Conservation (phyloP, 2,888 invertebrate species). For the Caenorhabditis imperialis region DNA sequence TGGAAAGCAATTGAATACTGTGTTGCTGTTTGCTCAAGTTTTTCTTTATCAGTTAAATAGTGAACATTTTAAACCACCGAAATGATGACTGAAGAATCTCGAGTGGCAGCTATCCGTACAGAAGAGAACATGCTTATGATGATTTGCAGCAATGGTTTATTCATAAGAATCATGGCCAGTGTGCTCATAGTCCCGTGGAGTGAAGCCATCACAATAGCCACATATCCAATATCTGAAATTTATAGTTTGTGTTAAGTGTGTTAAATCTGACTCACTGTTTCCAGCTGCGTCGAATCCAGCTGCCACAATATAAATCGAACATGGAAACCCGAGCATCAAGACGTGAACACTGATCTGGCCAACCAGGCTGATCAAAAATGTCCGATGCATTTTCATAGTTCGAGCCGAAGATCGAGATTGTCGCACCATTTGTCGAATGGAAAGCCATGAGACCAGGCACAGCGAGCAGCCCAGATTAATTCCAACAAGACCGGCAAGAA, state of each 20-base stretch:
- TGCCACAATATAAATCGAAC: constrained; percentile 21
- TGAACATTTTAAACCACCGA: too few relatives aligned
- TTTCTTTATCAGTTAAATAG: too few relatives aligned
- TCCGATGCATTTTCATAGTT: constrained; percentile 34
- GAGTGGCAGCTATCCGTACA: too few relatives aligned
- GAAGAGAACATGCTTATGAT: too few relatives aligned
- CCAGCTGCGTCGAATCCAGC: constrained; percentile 16
- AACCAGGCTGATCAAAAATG: constrained; percentile 37
- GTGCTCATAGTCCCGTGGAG: constrained; percentile 50
- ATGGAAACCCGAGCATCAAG: constrained; percentile 35
- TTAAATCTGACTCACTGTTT: too few relatives aligned
- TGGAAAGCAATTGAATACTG: too few relatives aligned
- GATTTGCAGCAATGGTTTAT: constrained; percentile 28
- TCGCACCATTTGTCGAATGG: constrained; percentile 24
- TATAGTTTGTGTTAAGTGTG: too few relatives aligned
- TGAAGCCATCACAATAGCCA: constrained; percentile 34
- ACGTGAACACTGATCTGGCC: constrained; percentile 36
- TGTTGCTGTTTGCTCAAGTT: too few relatives aligned
- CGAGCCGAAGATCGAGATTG: constrained; percentile 23
- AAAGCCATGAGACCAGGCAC: constrained; percentile 9
- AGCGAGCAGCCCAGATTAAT: constrained; percentile 2
- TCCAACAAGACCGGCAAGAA: constrained; percentile 22
- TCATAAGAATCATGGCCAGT: constrained; percentile 40
- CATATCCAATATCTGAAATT: constrained; percentile 35
- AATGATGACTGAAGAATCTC: too few relatives aligned